Base-by-base conservation (phyloP, 2,888 invertebrate species). In the Muschampia plurimacula region DNA sequence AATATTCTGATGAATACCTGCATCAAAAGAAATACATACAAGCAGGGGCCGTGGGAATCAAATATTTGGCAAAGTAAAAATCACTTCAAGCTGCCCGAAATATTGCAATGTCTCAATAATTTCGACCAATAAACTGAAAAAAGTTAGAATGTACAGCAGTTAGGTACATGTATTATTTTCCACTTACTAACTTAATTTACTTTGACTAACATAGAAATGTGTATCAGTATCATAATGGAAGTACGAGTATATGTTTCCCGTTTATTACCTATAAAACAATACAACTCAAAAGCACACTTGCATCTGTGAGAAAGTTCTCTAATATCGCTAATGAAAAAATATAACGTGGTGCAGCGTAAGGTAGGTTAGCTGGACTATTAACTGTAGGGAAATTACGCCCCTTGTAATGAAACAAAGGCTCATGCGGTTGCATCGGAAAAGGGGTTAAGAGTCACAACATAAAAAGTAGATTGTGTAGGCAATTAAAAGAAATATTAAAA, bases 1-100 rank as follows among this genome's bases (percentile, higher is more conserved):
- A 77, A 79, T 77, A 77, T 75, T 76, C 75, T n/a, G n/a, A n/a
- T n/a, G n/a, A n/a, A 13, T 41, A 15, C 55, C 75, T 22, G 8
- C 15, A 49, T 74, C 70, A 67, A 68, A 74, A 70, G 75, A 70
- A 75, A 77, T 76, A 75, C 3, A 22, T 9, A 76, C 76, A 74
- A 67, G 67, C 60, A 67, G 74, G 67, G 74, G 72, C 60, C 75
- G 74, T 76, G 76, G 74, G 77, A 78, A 78, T 67, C 55, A 36
- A 57, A 41, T 44, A 46, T 60, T 63, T 67, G 68, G 55, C 15
- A n/a, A 7, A 15, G 4, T 32, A 32, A 32, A 1, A 32, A 32
- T 32, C 32, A 32, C 32, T 4, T 4, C 2, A 32, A 32, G 32
- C 32, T 4, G 32, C 32, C 32, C 32, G 32, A 32, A 32, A 41